Conservation (phyloP, 2,797 vertebrate species). For the Glossophaga mutica region DNA sequence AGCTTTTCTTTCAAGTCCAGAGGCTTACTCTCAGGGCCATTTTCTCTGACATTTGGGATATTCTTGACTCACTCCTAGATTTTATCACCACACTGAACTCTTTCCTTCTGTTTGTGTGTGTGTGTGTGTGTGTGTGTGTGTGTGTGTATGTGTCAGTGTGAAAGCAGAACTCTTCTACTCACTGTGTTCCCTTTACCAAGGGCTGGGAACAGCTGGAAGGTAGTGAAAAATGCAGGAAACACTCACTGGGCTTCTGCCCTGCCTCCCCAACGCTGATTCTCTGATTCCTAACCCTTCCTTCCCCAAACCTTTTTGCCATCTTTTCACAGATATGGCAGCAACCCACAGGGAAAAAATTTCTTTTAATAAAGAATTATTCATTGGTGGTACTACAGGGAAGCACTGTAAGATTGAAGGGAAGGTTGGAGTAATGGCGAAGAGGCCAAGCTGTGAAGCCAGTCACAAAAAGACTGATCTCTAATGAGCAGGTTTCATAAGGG, state of each 20-base stretch:
- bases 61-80: not conserved
- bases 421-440: not conserved
- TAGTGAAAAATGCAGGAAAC: not conserved
- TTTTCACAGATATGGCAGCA: not conserved
- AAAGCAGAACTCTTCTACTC: not conserved
- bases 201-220: not conserved
- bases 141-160: not conserved
- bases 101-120: not conserved
- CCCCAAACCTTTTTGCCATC: not conserved
- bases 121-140: not conserved
- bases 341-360: not conserved
- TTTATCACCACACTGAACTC: not conserved
- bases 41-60: not conserved
- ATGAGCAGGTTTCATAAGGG: not conserved
- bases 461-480: not conserved
- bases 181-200: not conserved
- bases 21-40: not conserved
- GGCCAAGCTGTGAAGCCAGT: not conserved
- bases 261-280: not conserved
- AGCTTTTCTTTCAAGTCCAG: not conserved
- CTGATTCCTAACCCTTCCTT: not conserved
- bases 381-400: not conserved
- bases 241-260: not conserved
- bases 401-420: not conserved
- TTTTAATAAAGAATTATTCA: not conserved